Conservation (phyloP, 2,797 vertebrate genomes). For the Takifugu rubripes region DNA sequence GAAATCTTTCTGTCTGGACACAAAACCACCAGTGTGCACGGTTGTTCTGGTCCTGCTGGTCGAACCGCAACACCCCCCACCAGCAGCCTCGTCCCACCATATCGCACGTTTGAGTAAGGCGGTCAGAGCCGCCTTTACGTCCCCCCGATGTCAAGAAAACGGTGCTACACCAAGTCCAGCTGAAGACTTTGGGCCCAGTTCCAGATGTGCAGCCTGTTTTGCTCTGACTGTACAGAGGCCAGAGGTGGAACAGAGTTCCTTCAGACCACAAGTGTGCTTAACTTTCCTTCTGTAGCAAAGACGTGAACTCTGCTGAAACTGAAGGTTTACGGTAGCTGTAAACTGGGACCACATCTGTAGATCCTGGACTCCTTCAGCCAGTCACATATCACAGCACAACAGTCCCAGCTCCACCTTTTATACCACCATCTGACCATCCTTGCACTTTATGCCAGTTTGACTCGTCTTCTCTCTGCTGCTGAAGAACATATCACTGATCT, state of each 20-base stretch:
- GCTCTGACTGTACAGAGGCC: conserved; percentile 57
- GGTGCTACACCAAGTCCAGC: conserved; percentile 57
- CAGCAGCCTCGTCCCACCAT: conserved; percentile 27
- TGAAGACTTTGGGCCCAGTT: conserved; percentile 34
- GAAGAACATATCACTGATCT: background rate
- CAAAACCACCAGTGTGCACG: conserved; percentile 74
- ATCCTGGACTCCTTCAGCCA: conserved; percentile 21
- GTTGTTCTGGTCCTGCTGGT: conserved; percentile 54
- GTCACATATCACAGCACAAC: conserved; percentile 39
- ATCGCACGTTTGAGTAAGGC: conserved; percentile 24
- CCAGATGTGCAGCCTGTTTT: conserved; percentile 35
- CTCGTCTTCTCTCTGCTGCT: background rate
- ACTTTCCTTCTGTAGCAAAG: conserved; percentile 72
- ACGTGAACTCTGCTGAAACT: conserved; percentile 67
- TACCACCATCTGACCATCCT: background rate
- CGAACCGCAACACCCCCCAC: conserved; percentile 11
- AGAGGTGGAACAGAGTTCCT: conserved; percentile 65
- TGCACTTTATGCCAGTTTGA: background rate
- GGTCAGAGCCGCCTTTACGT: conserved; percentile 51
- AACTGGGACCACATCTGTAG: conserved; percentile 43
- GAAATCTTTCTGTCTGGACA: conserved; percentile 65
- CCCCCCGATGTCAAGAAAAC: conserved; percentile 50
- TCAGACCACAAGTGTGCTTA: conserved; percentile 83
- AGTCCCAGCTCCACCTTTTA: background rate
- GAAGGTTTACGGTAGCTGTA: conserved; percentile 56